These are phyloP conservation scores for Prosapia bicincta DNA, from an alignment of 2,888 invertebrate species.

Conservation along the genomic window DNA sequence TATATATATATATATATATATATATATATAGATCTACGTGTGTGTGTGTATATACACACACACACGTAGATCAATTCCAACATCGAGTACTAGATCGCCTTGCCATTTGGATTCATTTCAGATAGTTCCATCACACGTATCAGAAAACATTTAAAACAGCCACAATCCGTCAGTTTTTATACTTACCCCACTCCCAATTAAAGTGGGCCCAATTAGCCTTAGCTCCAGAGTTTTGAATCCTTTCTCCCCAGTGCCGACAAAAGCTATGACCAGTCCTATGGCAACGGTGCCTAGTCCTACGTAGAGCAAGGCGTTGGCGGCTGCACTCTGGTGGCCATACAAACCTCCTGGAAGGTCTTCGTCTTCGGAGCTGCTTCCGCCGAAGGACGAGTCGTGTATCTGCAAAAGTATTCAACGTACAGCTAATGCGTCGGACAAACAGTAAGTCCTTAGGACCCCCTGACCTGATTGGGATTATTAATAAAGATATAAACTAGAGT, in stretches of 20 bases:
- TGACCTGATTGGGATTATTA: no score
- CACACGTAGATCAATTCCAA: no score
- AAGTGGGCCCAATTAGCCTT: conserved; percentile 80
- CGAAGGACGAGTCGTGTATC: conserved; percentile 83
- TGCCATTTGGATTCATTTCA: no score
- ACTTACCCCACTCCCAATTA: conserved; percentile 64
- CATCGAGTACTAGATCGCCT: no score
- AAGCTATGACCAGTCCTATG: conserved; percentile 80
- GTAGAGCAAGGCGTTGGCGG: conserved; percentile 79
- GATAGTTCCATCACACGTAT: no score
- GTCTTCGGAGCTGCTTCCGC: conserved; percentile 62
- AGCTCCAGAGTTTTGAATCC: conserved; percentile 82
- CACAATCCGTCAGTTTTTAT: neutral
- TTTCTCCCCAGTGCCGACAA: conserved; percentile 88
- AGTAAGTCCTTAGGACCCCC: neutral
- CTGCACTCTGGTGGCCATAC: conserved; percentile 63
- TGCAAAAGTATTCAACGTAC: no score
- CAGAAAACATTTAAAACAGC: no score
- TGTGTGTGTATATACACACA: no score
- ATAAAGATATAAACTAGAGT: no score
- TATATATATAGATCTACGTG: no score
- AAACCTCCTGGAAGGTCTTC: conserved; percentile 47
- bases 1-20: no score
- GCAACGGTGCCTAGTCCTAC: conserved; percentile 81
- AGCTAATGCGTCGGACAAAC: neutral